Conservation (phyloP, 2,888 invertebrate species). For the Calameuta pallipes region DNA sequence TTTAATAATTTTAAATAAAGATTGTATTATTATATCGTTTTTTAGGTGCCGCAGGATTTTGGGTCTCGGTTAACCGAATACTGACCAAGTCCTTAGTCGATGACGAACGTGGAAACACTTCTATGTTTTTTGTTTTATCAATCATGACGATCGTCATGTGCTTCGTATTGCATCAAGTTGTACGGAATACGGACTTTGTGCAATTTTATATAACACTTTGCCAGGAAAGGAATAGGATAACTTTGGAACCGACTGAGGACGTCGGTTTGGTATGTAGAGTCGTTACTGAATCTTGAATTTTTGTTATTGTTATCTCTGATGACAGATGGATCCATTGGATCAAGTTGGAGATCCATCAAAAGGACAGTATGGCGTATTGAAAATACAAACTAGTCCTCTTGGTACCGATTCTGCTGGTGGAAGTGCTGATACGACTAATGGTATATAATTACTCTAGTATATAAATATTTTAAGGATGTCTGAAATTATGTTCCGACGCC, state of each 20-base stretch:
- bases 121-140: constrained; percentile 87
- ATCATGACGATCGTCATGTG: constrained; percentile 81
- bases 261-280: constrained; percentile 75
- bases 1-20: constrained; percentile 14
- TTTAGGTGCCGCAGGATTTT: constrained; percentile 85
- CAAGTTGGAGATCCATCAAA: constrained; percentile 66
- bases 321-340: constrained; percentile 74
- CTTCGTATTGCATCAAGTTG: constrained; percentile 81
- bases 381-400: constrained; percentile 78
- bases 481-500: not conserved
- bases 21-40: not conserved
- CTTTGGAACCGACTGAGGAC: constrained; percentile 87
- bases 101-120: constrained; percentile 84
- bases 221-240: constrained; percentile 81
- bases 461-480: not conserved
- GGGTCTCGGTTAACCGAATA: constrained; percentile 87
- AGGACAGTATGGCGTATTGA: constrained; percentile 80
- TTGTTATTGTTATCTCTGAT: constrained; percentile 25
- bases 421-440: constrained; percentile 49
- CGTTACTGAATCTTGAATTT: constrained; percentile 15
- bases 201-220: constrained; percentile 83
- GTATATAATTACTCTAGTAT: constrained; percentile 31
- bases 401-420: constrained; percentile 49
- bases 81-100: constrained; percentile 83
- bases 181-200: constrained; percentile 84